Evolutionary conservation across 2,797 vertebrate species (phyloP).

Genomic region (Sternarchorhynchus goeldii): DNA sequence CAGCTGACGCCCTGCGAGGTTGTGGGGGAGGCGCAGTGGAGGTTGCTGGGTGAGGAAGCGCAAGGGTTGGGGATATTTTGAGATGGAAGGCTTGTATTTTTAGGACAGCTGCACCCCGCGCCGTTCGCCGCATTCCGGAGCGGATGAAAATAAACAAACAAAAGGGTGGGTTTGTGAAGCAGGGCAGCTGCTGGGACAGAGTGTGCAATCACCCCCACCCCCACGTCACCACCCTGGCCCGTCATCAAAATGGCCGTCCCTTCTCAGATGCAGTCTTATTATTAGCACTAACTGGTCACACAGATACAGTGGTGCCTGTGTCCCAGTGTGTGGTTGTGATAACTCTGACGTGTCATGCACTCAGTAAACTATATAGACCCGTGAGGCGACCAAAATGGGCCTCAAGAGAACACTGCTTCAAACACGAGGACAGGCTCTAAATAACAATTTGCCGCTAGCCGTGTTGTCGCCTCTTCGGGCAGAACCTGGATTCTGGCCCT

Average conservation of each 20-base stretch:
- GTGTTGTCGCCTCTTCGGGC: background rate
- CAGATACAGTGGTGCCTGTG: conserved; percentile 7
- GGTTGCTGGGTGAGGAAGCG: conserved; percentile 8
- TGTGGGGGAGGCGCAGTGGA: background rate
- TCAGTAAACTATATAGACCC: conserved; percentile 17
- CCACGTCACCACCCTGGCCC: background rate
- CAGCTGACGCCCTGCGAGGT: conserved; percentile 32
- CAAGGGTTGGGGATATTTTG: conserved; percentile 47
- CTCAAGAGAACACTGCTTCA: background rate
- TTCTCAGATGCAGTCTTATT: conserved; percentile 34
- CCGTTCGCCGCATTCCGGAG: conserved; percentile 39
- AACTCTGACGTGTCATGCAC: conserved; percentile 32
- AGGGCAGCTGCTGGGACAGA: conserved; percentile 47
- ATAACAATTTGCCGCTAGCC: too few relatives aligned
- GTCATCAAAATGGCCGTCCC: conserved; percentile 14
- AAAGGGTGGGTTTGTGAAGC: conserved; percentile 43
- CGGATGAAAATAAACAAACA: conserved; percentile 53
- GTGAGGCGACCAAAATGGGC: conserved; percentile 14
- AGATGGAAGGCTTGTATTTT: conserved; percentile 51
- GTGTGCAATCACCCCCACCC: background rate
- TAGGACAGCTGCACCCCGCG: conserved; percentile 43
- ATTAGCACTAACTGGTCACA: conserved; percentile 35
- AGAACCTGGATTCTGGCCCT: background rate
- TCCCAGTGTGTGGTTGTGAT: conserved; percentile 12
- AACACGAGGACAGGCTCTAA: background rate